phyloP scores from a whole-genome alignment of 1,140 invertebrate genomes.

The Drosophila ananassae region DNA sequence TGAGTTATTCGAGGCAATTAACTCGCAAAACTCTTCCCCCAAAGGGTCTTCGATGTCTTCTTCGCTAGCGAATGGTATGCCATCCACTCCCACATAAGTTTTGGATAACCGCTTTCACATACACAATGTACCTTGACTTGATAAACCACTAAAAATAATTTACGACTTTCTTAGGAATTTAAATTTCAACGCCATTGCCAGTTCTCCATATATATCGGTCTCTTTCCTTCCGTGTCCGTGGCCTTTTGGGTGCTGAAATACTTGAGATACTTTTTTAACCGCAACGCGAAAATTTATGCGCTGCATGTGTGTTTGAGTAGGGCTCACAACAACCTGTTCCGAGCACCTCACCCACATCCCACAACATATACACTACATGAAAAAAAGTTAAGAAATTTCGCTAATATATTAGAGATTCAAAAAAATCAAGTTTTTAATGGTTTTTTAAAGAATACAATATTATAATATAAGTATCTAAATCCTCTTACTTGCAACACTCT shows the following conservation, averaged over 20 bases:
- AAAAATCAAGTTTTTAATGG: no score
- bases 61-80: conserved; percentile 8
- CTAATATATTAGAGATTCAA: no score
- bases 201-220: conserved; percentile 1
- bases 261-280: conserved; percentile 68
- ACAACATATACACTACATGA: conserved; percentile 9
- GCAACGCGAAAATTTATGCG: conserved; percentile 67
- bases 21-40: conserved; percentile 30
- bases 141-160: conserved; percentile 82
- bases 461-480: no score
- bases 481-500: no score
- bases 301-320: conserved; percentile 54
- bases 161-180: conserved; percentile 79
- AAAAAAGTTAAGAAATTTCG: neutral
- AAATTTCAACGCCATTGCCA: conserved; percentile 73
- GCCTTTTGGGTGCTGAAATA: conserved; percentile 46
- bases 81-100: conserved; percentile 38
- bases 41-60: conserved; percentile 8
- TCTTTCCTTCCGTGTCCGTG: conserved; percentile 4
- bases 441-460: no score
- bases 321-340: conserved; percentile 71
- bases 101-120: conserved; percentile 43
- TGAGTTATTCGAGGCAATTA: conserved; percentile 79
- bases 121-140: conserved; percentile 63
- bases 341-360: conserved; percentile 37